Percentiles rank a stretch among this genome's conserved stretches.
phyloP scores from a whole-genome alignment of 2,888 invertebrate genomes.

The Ganaspis brasiliensis region DNA sequence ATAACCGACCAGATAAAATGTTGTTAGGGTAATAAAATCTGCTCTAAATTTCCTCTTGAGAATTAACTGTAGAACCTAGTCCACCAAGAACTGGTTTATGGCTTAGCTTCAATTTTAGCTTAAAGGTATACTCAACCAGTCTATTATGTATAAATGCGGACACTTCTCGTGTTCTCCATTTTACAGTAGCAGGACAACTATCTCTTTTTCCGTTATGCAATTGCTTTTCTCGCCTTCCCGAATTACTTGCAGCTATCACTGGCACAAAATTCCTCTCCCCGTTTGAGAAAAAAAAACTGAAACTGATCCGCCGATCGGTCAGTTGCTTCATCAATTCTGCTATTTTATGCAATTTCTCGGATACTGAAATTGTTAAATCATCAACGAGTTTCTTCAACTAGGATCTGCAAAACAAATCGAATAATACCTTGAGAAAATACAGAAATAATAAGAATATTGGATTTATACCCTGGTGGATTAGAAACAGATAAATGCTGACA shows the following conservation, averaged over 20 bases:
- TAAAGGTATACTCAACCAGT: conserved; percentile 33
- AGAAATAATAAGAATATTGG: background rate
- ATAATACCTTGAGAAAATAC: background rate
- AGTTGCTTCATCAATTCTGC: conserved; percentile 4
- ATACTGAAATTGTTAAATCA: background rate
- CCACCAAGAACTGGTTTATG: conserved; percentile 48
- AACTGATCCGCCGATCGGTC: conserved; percentile 40
- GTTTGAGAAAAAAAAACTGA: background rate
- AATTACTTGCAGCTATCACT: conserved; percentile 52
- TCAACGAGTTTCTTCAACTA: background rate
- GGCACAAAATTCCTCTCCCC: conserved; percentile 27
- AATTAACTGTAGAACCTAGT: conserved; percentile 52
- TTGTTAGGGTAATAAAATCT: conserved; percentile 48
- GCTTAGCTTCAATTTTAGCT: conserved; percentile 21
- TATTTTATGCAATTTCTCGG: conserved; percentile 20
- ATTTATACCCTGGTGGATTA: no score
- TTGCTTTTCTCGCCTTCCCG: conserved; percentile 68
- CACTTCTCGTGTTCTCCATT: conserved; percentile 62
- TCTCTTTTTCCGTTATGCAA: conserved; percentile 76
- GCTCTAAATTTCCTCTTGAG: conserved; percentile 67
- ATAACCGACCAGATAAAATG: conserved; percentile 50
- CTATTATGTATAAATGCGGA: conserved; percentile 55
- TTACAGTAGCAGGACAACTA: conserved; percentile 73
- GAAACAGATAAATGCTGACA: no score
- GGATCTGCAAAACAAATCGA: no score